These are phyloP conservation scores for Coremacera marginata DNA, from an alignment of 2,888 invertebrate species.

Conservation along the genomic window DNA sequence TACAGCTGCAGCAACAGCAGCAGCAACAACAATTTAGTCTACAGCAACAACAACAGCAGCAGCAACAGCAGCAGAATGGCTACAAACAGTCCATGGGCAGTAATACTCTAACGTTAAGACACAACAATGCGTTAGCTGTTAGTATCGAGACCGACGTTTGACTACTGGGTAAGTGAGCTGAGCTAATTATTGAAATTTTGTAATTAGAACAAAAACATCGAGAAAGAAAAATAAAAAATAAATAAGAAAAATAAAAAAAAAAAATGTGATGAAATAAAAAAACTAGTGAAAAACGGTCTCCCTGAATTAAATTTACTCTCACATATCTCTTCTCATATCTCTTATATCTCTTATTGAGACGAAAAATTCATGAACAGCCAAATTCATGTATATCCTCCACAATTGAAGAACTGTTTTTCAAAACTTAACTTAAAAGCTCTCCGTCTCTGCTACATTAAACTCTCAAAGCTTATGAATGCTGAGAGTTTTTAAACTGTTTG, in stretches of 20 bases:
- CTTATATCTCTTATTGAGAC: too few species aligned
- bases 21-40: constrained; percentile 51
- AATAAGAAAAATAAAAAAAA: constrained; percentile 26
- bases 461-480: too few species aligned
- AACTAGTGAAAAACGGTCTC: too few species aligned
- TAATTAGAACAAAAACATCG: not conserved
- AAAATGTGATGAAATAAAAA: constrained; percentile 10
- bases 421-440: too few species aligned
- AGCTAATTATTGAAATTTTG: too few species aligned
- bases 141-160: constrained; percentile 96
- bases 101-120: constrained; percentile 80
- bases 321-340: too few species aligned
- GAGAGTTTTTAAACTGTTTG: too few species aligned
- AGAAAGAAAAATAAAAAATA: constrained; percentile 30
- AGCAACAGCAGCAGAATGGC: constrained; percentile 60
- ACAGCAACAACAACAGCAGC: constrained; percentile 55
- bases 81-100: constrained; percentile 63
- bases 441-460: too few species aligned
- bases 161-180: constrained; percentile 81
- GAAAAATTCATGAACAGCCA: too few species aligned
- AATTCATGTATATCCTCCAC: too few species aligned
- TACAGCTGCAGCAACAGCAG: constrained; percentile 56
- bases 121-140: constrained; percentile 86
- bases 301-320: too few species aligned
- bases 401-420: too few species aligned